Base-by-base conservation (phyloP, 2,888 invertebrate genomes). In the Lymantria dispar region DNA sequence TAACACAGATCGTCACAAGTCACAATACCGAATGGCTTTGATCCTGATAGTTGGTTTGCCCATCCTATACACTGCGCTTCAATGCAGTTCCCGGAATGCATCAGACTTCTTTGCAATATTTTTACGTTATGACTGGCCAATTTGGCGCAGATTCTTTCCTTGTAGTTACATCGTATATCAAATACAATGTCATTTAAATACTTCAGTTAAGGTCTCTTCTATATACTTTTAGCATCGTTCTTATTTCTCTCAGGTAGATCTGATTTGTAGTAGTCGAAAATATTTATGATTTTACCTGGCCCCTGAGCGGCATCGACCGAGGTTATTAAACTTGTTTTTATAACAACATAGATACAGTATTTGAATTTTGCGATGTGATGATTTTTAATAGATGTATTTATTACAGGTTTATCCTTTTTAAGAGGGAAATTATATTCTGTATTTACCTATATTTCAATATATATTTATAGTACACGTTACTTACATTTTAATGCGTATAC, bases 71-170 rank as follows among this genome's bases (percentile, higher is more conserved):
- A 78, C 78, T 76, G 72, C 80, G 79, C 82, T 82, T 85, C 83
- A 84, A 80, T 84, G 86, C 87, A 83, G 80, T 90, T 87, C 86
- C 81, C 74, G 80, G 88, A 89, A 89, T 86, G 88, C 87, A 85
- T 82, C 83, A 86, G 80, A 80, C 81, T 78, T 82, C 78, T 84
- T 89, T 83, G 82, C 85, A 77, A 84, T 85, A 87, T 83, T 84
- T 86, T 83, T 79, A 73, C 81, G 78, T 74, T 80, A 80, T 76
- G 68, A 67, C 70, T 71, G 73, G 75, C 74, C 74, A 75, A 83
- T 82, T 83, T 76, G 60, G 76, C 63, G 70, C 64, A 69, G 50
- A 73, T 74, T 83, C 84, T 85, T 83, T 78, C 76, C 74, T 76
- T 60, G 70, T 72, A 68, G 57, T 58, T 51, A 57, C 49, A 50